Evolutionary conservation across 1,140 invertebrate genomes (phyloP).

Genomic region (Leptinotarsa lineolata): DNA sequence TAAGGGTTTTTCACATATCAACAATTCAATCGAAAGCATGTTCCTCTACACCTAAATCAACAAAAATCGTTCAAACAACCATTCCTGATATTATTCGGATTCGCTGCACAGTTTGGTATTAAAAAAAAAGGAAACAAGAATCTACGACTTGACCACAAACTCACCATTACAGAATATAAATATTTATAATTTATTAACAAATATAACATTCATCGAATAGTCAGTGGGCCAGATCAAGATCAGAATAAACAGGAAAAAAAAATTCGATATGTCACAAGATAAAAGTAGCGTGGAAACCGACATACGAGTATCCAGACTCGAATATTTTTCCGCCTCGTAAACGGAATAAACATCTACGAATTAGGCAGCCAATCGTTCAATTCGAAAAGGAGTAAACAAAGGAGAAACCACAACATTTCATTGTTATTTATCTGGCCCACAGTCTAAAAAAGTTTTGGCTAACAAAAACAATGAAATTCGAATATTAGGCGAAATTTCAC

Average conservation of each 20-base stretch:
- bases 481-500: constrained; percentile 32
- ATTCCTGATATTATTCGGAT: constrained; percentile 20
- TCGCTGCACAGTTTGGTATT: too few relatives aligned
- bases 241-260: not conserved
- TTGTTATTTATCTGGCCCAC: constrained; percentile 19
- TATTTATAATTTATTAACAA: constrained; percentile 55
- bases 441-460: constrained; percentile 22
- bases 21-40: not conserved
- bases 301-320: too few relatives aligned
- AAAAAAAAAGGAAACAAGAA: not conserved
- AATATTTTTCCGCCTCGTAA: too few relatives aligned
- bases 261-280: constrained; percentile 7
- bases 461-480: constrained; percentile 29
- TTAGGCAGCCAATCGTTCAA: not conserved
- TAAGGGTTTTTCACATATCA: too few relatives aligned
- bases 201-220: constrained; percentile 55
- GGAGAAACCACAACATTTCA: not conserved
- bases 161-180: constrained; percentile 47
- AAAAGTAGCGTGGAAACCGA: not conserved
- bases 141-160: constrained; percentile 43
- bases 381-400: not conserved
- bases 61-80: not conserved
- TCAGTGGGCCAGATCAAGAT: constrained; percentile 27
- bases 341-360: not conserved
- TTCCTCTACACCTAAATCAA: not conserved